Evolutionary conservation across 2,113 vertebrate species (phyloP).

Genomic region (Mellivora capensis): DNA sequence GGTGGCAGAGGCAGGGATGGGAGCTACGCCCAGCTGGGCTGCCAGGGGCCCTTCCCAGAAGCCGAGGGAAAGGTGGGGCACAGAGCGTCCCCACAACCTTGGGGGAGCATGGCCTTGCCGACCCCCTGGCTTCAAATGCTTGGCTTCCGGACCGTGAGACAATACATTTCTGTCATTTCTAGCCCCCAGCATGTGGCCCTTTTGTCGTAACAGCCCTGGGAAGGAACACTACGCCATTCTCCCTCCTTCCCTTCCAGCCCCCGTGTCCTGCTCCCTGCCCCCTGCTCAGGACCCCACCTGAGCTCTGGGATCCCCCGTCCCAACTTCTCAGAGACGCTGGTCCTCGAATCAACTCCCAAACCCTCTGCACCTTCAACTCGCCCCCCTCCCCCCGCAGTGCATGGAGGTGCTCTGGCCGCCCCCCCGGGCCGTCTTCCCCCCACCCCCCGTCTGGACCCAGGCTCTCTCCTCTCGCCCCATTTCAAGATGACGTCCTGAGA

Average conservation of each 20-base stretch:
- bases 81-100: neutral
- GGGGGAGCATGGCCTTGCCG: too few species aligned
- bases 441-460: neutral
- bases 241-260: neutral
- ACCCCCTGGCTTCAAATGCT: neutral
- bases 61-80: too few species aligned
- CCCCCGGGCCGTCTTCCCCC: neutral
- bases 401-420: neutral
- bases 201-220: neutral
- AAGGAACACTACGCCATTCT: fast-evolving
- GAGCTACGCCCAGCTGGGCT: neutral
- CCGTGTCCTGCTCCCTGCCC: neutral
- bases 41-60: neutral
- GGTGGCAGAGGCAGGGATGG: neutral
- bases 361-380: neutral
- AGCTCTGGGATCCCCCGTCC: neutral
- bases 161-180: neutral
- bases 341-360: neutral
- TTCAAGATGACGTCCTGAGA: neutral
- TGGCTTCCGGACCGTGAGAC: neutral
- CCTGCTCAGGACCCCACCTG: neutral
- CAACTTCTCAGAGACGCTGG: neutral
- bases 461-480: neutral
- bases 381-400: neutral
- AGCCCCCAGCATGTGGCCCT: neutral